These are phyloP conservation scores for Diplolepis rosae DNA, from an alignment of 2,888 invertebrate genomes.

Conservation along the genomic window DNA sequence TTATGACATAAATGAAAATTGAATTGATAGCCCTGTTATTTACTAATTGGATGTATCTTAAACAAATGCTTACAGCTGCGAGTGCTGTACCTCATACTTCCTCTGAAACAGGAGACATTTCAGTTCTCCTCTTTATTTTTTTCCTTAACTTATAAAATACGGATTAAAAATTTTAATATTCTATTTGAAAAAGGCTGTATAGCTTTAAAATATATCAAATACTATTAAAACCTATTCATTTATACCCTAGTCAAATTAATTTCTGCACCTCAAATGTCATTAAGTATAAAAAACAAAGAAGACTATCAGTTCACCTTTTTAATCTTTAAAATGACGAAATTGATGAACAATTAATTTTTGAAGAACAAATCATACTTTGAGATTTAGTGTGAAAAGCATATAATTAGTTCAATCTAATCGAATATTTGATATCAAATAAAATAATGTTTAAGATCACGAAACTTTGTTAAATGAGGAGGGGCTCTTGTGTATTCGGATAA, in stretches of 20 bases:
- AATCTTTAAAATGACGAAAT: too few species aligned
- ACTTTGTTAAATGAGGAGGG: not conserved
- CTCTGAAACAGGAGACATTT: not conserved
- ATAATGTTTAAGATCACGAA: not conserved
- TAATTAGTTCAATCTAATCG: not conserved
- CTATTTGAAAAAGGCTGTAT: too few species aligned
- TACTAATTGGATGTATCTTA: not conserved
- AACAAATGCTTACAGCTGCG: not conserved
- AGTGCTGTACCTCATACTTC: not conserved
- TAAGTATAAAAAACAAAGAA: too few species aligned
- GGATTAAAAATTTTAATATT: too few species aligned
- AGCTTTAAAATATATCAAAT: too few species aligned
- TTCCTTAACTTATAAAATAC: not conserved
- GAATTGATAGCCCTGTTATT: not conserved
- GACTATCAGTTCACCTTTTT: too few species aligned
- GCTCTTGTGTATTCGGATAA: not conserved
- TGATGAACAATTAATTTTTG: too few species aligned
- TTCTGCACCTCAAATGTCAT: too few species aligned
- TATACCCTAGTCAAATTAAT: too few species aligned
- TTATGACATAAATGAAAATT: not conserved
- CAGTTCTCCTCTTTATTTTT: not conserved
- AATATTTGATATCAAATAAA: not conserved
- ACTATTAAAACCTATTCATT: too few species aligned
- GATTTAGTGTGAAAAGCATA: too few species aligned
- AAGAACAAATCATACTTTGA: too few species aligned